Base-by-base conservation (phyloP, 1,140 invertebrate species). In the Gonatopus flavifemur region DNA sequence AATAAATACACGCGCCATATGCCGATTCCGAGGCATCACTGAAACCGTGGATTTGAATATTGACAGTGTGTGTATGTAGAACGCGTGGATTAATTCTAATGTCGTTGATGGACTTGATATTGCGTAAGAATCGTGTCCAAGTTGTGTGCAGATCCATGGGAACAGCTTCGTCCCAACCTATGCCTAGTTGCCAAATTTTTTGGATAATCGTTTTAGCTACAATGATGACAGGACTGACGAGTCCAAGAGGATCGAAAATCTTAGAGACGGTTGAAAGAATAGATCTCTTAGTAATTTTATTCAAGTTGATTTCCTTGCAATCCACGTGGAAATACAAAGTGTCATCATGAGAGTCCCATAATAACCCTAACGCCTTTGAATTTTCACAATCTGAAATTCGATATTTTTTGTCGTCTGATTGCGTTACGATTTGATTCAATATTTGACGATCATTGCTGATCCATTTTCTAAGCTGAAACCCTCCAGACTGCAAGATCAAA, bases 1-100 rank as follows among this genome's bases (percentile, higher is more conserved):
- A 12, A 43, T 62, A 59, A 22, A 62, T 42, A 31, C 55, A 61
- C 1, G 59, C 49, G 3, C 57, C 59, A 28, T 65, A 59, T 8
- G 59, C 58, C 6, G n/a, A 3, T 22, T 59, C 31, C 20, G 49
- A 56, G 4, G 55, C 51, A 31, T 66, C 60, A 13, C 55, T 62
- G 45, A 64, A 66, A 0, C 44, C 49, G 24, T 66, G 59, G 24
- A 50, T 47, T 38, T 47, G 38, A 3, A 43, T 32, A 3, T 5
- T 19, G 6, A 12, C 9, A 3, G 25, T 22, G 1, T 21, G 8
- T 30, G 36, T 19, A 16, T 12, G 31, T 15, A 28, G 24, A 1
- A 41, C 32, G 21, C 42, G 36, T 1, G 37, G 22, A 8, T 22
- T 9, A 44, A 51, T 16, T 2, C 15, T 2, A 19, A 50, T 30